Evolutionary conservation across 2,888 invertebrate species (phyloP).

Genomic region (Onchidella celtica): DNA sequence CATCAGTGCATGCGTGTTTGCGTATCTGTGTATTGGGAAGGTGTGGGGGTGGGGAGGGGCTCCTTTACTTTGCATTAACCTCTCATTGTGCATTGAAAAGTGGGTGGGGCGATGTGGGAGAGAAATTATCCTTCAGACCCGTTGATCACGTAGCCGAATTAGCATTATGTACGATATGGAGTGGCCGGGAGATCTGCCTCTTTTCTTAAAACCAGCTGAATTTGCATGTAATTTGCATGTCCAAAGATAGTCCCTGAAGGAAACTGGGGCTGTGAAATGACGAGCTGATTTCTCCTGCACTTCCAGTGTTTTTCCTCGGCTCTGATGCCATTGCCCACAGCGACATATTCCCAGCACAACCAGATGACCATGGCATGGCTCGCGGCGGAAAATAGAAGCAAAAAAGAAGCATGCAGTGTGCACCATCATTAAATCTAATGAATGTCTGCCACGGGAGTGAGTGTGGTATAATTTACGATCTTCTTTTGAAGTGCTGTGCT

Average conservation of each 20-base stretch:
- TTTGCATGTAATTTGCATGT: conserved; percentile 22
- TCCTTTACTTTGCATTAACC: too few relatives aligned
- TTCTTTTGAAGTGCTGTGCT: conserved; percentile 5
- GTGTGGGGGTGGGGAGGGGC: too few relatives aligned
- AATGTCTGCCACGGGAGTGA: background rate
- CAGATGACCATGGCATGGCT: background rate
- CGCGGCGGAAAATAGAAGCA: background rate
- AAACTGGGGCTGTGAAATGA: background rate
- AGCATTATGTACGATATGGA: too few relatives aligned
- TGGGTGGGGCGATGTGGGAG: too few relatives aligned
- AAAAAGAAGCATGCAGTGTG: background rate
- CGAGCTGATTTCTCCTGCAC: background rate
- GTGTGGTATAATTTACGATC: conserved; percentile 13
- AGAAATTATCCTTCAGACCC: too few relatives aligned
- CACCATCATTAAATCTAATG: conserved; percentile 29
- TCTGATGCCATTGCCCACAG: background rate
- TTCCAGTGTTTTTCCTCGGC: background rate
- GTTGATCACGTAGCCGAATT: too few relatives aligned
- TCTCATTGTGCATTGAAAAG: too few relatives aligned
- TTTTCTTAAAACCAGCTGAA: background rate
- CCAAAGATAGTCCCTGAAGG: background rate
- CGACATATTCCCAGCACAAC: background rate
- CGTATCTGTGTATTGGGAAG: too few relatives aligned
- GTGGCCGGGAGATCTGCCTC: too few relatives aligned
- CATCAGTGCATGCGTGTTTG: too few relatives aligned